Conservation (phyloP, 2,888 invertebrate genomes). For the Xestobium rufovillosum region DNA sequence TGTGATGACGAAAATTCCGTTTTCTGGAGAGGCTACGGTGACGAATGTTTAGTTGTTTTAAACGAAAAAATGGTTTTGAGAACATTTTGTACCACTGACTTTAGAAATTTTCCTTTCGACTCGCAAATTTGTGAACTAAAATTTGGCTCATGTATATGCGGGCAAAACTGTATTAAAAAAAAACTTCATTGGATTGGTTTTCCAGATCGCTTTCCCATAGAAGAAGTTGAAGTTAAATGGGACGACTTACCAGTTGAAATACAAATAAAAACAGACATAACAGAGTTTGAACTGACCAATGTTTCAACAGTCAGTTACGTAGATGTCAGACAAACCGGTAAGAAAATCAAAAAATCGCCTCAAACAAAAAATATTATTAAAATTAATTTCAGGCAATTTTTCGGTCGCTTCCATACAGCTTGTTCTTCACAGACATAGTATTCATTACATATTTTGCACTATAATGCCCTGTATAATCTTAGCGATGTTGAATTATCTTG, state of each 20-base stretch:
- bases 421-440: constrained; percentile 22
- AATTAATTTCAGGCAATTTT: constrained; percentile 27
- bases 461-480: constrained; percentile 25
- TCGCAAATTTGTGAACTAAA: constrained; percentile 29
- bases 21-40: constrained; percentile 32
- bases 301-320: constrained; percentile 22
- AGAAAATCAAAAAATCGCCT: constrained; percentile 8
- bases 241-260: constrained; percentile 21
- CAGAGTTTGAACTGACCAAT: constrained; percentile 27
- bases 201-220: constrained; percentile 31
- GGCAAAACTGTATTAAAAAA: neutral
- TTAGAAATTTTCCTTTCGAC: constrained; percentile 31
- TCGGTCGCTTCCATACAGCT: constrained; percentile 25
- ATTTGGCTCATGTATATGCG: constrained; percentile 31
- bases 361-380: constrained; percentile 9
- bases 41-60: constrained; percentile 29
- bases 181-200: constrained; percentile 11
- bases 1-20: constrained; percentile 26
- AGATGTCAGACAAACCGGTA: constrained; percentile 28
- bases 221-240: constrained; percentile 31
- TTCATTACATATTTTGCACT: constrained; percentile 25
- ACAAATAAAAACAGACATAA: constrained; percentile 16
- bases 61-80: constrained; percentile 28
- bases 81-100: constrained; percentile 25
- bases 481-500: constrained; percentile 25